phyloP scores from a whole-genome alignment of 2,888 invertebrate genomes.

The Tetropium fuscum region DNA sequence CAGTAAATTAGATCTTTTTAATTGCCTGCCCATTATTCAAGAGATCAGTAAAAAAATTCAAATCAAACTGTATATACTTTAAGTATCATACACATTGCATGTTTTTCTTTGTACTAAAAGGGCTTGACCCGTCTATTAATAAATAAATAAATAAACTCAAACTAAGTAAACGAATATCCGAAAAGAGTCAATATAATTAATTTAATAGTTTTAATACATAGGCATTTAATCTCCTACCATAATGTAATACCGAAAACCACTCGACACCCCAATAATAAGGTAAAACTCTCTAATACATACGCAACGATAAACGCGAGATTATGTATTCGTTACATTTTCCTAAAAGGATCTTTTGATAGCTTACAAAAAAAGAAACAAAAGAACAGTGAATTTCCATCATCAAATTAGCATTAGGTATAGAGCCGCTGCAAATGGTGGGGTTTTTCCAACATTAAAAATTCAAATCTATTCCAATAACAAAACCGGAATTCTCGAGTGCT shows the following conservation, averaged over 20 bases:
- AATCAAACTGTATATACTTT: too few relatives aligned
- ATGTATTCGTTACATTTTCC: constrained; percentile 17
- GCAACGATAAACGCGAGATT: constrained; percentile 12
- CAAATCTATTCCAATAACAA: constrained; percentile 21
- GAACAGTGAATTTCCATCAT: constrained; percentile 25
- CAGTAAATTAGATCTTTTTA: too few relatives aligned
- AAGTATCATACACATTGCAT: too few relatives aligned
- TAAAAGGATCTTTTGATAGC: constrained; percentile 10
- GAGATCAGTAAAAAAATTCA: too few relatives aligned
- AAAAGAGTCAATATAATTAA: too few relatives aligned
- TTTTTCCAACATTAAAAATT: constrained; percentile 24
- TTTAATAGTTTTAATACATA: too few relatives aligned
- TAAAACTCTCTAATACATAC: constrained; percentile 8
- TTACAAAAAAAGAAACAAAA: constrained; percentile 19
- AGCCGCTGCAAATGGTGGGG: constrained; percentile 6
- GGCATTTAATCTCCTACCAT: too few relatives aligned
- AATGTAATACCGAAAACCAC: constrained; percentile 11
- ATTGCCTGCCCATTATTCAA: too few relatives aligned
- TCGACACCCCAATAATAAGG: constrained; percentile 10
- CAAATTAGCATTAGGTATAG: constrained; percentile 23
- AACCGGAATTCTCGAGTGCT: neutral
- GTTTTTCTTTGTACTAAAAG: too few relatives aligned
- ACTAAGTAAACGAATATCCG: too few relatives aligned
- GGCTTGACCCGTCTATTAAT: too few relatives aligned
- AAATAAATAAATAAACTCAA: too few relatives aligned